phyloP scores from a whole-genome alignment of 1,140 invertebrate genomes.

The Periplaneta americana region DNA sequence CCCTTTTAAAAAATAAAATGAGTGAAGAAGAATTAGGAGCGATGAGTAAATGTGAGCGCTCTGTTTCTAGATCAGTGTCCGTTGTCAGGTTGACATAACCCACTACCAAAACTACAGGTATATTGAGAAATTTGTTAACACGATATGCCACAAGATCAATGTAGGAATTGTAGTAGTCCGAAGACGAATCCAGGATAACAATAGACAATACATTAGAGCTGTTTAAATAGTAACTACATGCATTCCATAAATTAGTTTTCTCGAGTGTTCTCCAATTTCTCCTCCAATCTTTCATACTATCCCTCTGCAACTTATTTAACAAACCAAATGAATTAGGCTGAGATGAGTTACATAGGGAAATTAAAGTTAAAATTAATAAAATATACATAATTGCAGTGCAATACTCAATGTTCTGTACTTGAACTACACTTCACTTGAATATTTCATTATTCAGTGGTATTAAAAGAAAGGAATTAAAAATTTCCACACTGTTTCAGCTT shows the following conservation, averaged over 20 bases:
- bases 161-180: background rate
- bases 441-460: too few relatives aligned
- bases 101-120: background rate
- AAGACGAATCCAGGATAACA: background rate
- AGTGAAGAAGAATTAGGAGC: background rate
- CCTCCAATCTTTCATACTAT: background rate
- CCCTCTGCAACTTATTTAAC: too few relatives aligned
- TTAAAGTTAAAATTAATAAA: too few relatives aligned
- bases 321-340: too few relatives aligned
- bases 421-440: too few relatives aligned
- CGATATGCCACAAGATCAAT: background rate
- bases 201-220: background rate
- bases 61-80: background rate
- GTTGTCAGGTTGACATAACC: background rate
- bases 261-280: background rate
- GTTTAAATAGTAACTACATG: background rate
- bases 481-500: too few relatives aligned
- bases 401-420: too few relatives aligned
- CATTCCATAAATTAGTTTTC: background rate
- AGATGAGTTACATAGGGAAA: too few relatives aligned
- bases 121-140: background rate
- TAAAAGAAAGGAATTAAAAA: too few relatives aligned
- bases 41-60: background rate
- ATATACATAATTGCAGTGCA: too few relatives aligned
- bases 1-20: background rate